Conservation (phyloP, 2,113 vertebrate genomes). For the Melierax canorus region DNA sequence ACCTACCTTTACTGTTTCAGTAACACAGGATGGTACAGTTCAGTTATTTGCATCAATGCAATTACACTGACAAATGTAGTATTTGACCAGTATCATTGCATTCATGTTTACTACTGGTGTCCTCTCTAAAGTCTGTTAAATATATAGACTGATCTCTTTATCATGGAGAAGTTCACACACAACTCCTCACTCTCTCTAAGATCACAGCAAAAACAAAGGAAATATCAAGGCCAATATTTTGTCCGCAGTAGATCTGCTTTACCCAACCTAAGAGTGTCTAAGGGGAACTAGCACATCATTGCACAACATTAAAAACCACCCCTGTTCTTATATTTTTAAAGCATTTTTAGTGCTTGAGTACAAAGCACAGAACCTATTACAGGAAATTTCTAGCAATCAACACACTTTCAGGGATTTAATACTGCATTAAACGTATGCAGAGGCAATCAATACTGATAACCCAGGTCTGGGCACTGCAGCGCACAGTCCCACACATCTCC, state of each 20-base stretch:
- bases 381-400: not conserved
- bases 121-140: not conserved
- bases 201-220: conserved; percentile 25
- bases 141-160: not conserved
- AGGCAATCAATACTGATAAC: not conserved
- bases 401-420: not conserved
- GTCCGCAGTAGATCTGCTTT: conserved; percentile 20
- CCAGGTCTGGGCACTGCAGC: not conserved
- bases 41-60: not conserved
- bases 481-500: not conserved
- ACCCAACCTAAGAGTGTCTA: not conserved
- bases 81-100: not conserved
- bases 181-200: not conserved
- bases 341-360: conserved; percentile 1
- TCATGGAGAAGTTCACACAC: not conserved
- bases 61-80: not conserved
- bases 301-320: conserved; percentile 40
- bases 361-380: not conserved
- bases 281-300: conserved; percentile 38
- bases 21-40: not conserved
- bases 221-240: not conserved
- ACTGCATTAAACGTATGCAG: not conserved
- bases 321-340: conserved; percentile 25
- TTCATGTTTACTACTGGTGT: not conserved
- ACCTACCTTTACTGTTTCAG: not conserved